Conservation (phyloP, 2,113 vertebrate genomes). For the Ptychochromis oligacanthus region DNA sequence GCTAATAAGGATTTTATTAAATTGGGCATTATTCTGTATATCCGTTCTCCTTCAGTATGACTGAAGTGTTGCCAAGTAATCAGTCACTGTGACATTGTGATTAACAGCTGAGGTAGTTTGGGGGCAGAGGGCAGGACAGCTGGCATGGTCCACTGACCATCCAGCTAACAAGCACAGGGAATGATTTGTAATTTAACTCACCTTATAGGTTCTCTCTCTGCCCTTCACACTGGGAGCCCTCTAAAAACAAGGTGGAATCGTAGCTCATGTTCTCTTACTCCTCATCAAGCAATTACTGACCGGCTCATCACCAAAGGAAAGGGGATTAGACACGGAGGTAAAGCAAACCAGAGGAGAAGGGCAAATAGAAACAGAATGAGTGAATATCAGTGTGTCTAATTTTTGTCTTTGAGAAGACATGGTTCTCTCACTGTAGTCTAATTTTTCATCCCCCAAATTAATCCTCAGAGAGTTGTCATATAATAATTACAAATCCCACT, state of each 20-base stretch:
- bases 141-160: conserved; percentile 58
- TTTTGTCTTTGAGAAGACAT: conserved; percentile 36
- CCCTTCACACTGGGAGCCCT: conserved; percentile 77
- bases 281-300: conserved; percentile 73
- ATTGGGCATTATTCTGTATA: background rate
- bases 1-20: conserved; percentile 5
- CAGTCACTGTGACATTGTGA: conserved; percentile 61
- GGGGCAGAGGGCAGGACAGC: conserved; percentile 61
- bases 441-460: conserved; percentile 45
- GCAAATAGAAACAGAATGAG: conserved; percentile 29
- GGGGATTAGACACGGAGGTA: conserved; percentile 54
- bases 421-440: conserved; percentile 4
- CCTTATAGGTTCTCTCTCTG: conserved; percentile 65
- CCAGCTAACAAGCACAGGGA: conserved; percentile 56
- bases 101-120: conserved; percentile 44
- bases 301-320: conserved; percentile 65
- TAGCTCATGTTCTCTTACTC: conserved; percentile 43
- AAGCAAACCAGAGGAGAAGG: conserved; percentile 40
- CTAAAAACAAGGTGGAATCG: conserved; percentile 66
- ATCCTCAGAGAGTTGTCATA: conserved; percentile 50
- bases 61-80: conserved; percentile 51
- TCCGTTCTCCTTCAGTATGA: conserved; percentile 9
- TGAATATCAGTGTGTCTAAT: conserved; percentile 29
- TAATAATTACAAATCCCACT: conserved; percentile 54
- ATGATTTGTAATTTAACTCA: conserved; percentile 75